Conservation (phyloP, 2,797 vertebrate genomes). For the Cryptoblepharus egeriae region DNA sequence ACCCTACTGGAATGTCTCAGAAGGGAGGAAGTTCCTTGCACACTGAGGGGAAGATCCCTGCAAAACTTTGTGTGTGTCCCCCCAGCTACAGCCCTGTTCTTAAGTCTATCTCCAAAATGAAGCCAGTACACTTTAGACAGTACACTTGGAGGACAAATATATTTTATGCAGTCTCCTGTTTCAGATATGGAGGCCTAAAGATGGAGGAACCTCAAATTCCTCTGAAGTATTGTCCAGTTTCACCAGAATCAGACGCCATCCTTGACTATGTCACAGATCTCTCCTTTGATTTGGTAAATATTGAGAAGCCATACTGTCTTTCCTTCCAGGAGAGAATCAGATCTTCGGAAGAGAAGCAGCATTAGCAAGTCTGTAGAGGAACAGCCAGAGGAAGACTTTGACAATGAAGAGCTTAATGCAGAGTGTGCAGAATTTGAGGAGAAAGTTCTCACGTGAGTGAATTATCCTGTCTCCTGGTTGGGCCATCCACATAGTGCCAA, state of each 20-base stretch:
- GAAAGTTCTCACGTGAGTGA: constrained; percentile 57
- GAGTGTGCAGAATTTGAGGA: constrained; percentile 36
- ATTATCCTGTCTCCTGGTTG: accelerated
- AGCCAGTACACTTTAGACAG: background rate
- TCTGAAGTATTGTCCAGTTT: background rate
- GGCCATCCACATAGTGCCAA: background rate
- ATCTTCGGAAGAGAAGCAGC: constrained; percentile 20
- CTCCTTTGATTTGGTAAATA: background rate
- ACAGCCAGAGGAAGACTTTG: background rate
- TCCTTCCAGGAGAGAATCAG: constrained; percentile 44
- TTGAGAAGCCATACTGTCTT: background rate
- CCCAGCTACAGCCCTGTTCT: background rate
- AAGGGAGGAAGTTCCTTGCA: too few relatives aligned
- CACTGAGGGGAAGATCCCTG: too few relatives aligned
- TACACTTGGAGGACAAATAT: background rate
- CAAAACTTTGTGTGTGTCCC: too few relatives aligned
- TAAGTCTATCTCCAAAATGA: background rate
- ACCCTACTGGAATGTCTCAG: too few relatives aligned
- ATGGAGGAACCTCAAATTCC: background rate
- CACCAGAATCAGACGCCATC: background rate
- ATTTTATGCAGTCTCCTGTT: background rate
- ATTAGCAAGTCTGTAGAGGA: accelerated
- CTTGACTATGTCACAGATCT: background rate
- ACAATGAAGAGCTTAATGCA: background rate
- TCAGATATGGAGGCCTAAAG: background rate